Evolutionary conservation across 2,113 vertebrate species (phyloP).

Genomic region (Pachycephala philippinensis): DNA sequence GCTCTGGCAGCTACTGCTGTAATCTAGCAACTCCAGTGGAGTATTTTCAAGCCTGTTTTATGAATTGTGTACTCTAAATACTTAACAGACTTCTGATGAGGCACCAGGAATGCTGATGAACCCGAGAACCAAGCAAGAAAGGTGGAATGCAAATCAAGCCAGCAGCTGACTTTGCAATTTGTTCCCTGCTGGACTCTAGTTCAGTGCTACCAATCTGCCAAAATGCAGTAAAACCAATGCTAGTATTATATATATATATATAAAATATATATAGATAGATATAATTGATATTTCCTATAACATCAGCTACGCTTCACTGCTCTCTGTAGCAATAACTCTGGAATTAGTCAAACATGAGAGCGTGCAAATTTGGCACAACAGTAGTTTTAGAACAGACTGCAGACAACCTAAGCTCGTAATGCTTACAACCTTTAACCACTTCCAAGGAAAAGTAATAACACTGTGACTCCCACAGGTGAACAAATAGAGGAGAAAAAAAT

Average conservation of each 20-base stretch:
- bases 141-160: neutral
- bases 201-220: neutral
- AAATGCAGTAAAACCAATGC: neutral
- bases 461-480: slow-evolving; percentile 8
- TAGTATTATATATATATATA: no score
- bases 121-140: neutral
- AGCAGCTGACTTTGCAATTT: neutral
- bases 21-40: neutral
- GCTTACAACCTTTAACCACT: neutral
- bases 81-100: neutral
- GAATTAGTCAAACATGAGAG: neutral
- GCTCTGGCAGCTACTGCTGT: neutral
- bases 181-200: neutral
- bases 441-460: slow-evolving; percentile 40
- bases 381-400: neutral
- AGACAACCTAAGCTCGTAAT: neutral
- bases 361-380: neutral
- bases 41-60: neutral
- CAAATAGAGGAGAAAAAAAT: neutral
- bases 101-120: neutral
- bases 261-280: no score
- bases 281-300: no score
- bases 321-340: neutral
- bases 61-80: neutral
- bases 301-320: no score